These are phyloP conservation scores for Drosophila burlai DNA, from an alignment of 1,140 invertebrate species.

Conservation along the genomic window DNA sequence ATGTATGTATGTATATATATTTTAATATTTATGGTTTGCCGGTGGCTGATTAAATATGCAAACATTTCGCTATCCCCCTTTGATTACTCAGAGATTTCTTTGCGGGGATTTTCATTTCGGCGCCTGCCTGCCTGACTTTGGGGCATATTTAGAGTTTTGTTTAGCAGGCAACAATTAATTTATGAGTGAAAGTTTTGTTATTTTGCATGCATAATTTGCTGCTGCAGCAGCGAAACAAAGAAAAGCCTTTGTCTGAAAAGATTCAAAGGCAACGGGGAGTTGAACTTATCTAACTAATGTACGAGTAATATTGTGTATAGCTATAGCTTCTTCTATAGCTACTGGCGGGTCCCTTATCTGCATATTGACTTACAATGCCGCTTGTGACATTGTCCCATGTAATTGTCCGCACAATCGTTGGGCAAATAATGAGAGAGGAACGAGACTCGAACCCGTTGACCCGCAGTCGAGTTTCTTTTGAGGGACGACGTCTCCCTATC, in stretches of 20 bases:
- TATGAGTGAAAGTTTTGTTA: constrained; percentile 78
- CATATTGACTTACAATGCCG: constrained; percentile 66
- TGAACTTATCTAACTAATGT: constrained; percentile 69
- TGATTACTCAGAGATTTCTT: constrained; percentile 53
- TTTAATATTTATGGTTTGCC: constrained; percentile 46
- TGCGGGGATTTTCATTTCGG: constrained; percentile 35
- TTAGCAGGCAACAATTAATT: constrained; percentile 69
- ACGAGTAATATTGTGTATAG: constrained; percentile 4
- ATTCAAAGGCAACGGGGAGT: constrained; percentile 23
- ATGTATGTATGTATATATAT: constrained; percentile 9
- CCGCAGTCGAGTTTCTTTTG: constrained; percentile 65
- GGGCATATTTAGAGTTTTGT: constrained; percentile 56
- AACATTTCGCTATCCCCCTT: constrained; percentile 34
- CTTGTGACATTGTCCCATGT: constrained; percentile 53
- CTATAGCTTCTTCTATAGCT: constrained; percentile 17
- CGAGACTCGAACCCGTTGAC: constrained; percentile 56
- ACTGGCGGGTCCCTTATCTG: constrained; percentile 61
- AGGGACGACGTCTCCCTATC: constrained; percentile 14
- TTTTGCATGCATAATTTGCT: constrained; percentile 78
- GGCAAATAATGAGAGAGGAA: constrained; percentile 13
- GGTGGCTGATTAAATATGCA: constrained; percentile 65
- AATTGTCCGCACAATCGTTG: constrained; percentile 66
- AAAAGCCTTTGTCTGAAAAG: constrained; percentile 46
- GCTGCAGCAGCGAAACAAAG: constrained; percentile 26
- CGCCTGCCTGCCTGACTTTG: constrained; percentile 39